Evolutionary conservation across 2,888 invertebrate species (phyloP).

Genomic region (Stomorhina lunata): DNA sequence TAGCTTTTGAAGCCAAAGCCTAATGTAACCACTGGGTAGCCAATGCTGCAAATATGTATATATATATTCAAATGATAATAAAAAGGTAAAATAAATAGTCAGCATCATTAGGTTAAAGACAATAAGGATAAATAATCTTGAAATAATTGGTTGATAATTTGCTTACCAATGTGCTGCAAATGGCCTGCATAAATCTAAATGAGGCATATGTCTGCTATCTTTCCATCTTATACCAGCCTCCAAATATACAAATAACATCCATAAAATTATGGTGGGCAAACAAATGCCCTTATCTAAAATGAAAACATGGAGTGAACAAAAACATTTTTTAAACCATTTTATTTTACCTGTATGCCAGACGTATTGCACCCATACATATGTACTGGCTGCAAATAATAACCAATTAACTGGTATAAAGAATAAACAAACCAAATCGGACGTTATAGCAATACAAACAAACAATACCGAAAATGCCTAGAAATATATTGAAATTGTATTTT

Average conservation of each 20-base stretch:
- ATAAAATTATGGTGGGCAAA: constrained; percentile 95
- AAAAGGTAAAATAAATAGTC: background rate
- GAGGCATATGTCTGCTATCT: constrained; percentile 90
- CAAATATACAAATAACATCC: constrained; percentile 96
- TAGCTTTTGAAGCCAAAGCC: constrained; percentile 98
- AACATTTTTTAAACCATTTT: background rate
- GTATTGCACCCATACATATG: constrained; percentile 99
- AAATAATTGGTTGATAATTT: background rate
- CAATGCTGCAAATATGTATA: constrained; percentile 83
- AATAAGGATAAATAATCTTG: background rate
- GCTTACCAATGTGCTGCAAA: constrained; percentile 97
- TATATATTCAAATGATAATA: background rate
- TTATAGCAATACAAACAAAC: constrained; percentile 98
- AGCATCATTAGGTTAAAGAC: background rate
- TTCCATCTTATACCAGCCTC: constrained; percentile 94
- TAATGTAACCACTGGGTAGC: constrained; percentile 96
- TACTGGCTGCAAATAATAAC: constrained; percentile 98
- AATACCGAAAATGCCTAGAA: constrained; percentile 97
- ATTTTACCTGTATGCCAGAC: constrained; percentile 95
- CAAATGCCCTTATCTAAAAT: constrained; percentile 93
- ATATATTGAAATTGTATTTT: constrained; percentile 49
- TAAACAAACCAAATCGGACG: constrained; percentile 99
- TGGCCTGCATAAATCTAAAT: constrained; percentile 94
- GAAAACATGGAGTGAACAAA: constrained; percentile 7
- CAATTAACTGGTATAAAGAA: constrained; percentile 99